Percentiles rank a stretch among this genome's conserved stretches.
Conservation (phyloP, 2,113 vertebrate species). For the Bubo blakistoni region DNA sequence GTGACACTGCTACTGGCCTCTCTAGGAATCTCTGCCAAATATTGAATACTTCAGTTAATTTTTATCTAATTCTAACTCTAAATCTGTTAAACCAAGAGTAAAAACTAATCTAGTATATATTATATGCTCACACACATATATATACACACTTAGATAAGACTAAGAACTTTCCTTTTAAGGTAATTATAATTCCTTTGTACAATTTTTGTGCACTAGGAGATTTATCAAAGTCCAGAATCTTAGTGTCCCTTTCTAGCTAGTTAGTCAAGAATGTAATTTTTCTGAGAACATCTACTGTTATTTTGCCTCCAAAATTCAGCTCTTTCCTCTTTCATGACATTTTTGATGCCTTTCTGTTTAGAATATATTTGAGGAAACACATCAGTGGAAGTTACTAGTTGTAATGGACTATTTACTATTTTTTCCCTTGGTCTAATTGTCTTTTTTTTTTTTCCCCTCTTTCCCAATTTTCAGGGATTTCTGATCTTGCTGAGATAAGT, state of each 20-base stretch:
- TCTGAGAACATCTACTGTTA: background rate
- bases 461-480: background rate
- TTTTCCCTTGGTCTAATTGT: background rate
- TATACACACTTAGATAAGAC: background rate
- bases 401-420: background rate
- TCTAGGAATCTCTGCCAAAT: slow-evolving; percentile 9
- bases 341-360: background rate
- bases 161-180: background rate
- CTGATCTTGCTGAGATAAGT: background rate
- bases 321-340: background rate
- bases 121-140: background rate
- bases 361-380: background rate
- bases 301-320: background rate
- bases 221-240: background rate
- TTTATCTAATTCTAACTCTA: background rate
- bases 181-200: background rate
- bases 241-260: background rate
- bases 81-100: background rate
- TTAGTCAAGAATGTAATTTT: background rate
- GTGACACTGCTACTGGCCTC: slow-evolving; percentile 3
- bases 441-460: background rate
- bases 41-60: background rate
- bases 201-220: background rate
- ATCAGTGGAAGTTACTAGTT: background rate
- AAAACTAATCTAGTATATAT: background rate